Evolutionary conservation across 2,888 invertebrate species (phyloP), one percentile per base, ranked within the genome.

Genomic region (Cerastoderma edule): DNA sequence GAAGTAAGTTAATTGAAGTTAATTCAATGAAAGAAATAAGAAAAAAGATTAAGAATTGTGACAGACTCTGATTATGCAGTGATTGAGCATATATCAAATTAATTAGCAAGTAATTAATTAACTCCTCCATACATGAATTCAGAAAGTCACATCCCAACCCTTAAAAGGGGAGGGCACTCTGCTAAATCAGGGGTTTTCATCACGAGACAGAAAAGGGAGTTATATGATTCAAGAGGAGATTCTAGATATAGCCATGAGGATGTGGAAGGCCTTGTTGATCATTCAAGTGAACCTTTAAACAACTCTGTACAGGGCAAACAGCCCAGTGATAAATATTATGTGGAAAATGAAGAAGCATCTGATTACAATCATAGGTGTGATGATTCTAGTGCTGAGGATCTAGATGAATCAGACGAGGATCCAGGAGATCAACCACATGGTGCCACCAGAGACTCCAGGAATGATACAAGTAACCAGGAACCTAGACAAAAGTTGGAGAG

Each of bases 101-200:
- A n/a, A n/a, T n/a, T n/a, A n/a, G n/a, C n/a, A n/a, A n/a, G n/a
- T n/a, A n/a, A n/a, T n/a, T n/a, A 39, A 10, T 8, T 39, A 57
- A 57, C 22, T 60, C 22, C 39, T 60, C 39, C 10, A n/a, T n/a
- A n/a, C 16, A 60, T 60, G 60, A 60, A 27, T 60, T 33, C 60
- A 60, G 60, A 60, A 60, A 60, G 60, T 10, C 60, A 60, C 27
- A 60, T 60, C 13, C 60, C 60, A 24, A 60, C 60, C 60, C 60
- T 24, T 6, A 60, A 35, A 39, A 60, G 24, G 39, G 60, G 39
- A 39, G 22, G 24, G 10, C 22, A 19, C 39, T 39, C 22, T 2
- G 39, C n/a, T 22, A 60, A 60, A 60, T 22, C 32, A 33, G 60
- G 60, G n/a, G n/a, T n/a, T 27, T 60, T 60, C n/a, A 22, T 60